A percentile compares a stretch with the other conserved stretches of the same genome.
Evolutionary conservation across 2,797 vertebrate species (phyloP).

Genomic region (Apodemus agrarius): DNA sequence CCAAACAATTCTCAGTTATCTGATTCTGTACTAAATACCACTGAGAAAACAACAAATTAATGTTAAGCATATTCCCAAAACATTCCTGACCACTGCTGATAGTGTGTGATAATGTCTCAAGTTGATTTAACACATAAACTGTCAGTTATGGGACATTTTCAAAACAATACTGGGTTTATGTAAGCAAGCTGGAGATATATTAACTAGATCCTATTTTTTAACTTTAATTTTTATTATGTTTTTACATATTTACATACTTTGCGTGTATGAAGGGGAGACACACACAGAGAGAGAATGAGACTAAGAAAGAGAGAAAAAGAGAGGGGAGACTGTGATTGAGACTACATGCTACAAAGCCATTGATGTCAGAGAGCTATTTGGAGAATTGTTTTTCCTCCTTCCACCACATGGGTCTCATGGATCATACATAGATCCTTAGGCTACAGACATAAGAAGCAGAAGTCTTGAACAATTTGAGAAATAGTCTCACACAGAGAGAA

Average conservation of each 20-base stretch:
- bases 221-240: not conserved
- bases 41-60: not conserved
- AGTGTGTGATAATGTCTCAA: not conserved
- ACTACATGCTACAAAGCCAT: not conserved
- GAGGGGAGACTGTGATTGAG: not conserved
- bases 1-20: not conserved
- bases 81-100: not conserved
- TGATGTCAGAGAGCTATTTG: not conserved
- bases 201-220: not conserved
- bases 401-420: not conserved
- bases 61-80: not conserved
- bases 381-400: not conserved
- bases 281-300: no score
- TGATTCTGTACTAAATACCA: not conserved
- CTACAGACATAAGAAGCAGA: no score
- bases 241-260: not conserved
- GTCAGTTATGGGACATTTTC: not conserved
- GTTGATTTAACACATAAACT: not conserved
- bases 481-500: no score
- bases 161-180: not conserved
- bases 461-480: no score
- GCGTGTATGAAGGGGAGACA: not conserved
- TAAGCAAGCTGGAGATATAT: not conserved
- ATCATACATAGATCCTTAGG: not conserved
- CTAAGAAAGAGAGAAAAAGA: fast-evolving